Conservation (phyloP, 1,140 invertebrate species). For the Luehdorfia chinensis region DNA sequence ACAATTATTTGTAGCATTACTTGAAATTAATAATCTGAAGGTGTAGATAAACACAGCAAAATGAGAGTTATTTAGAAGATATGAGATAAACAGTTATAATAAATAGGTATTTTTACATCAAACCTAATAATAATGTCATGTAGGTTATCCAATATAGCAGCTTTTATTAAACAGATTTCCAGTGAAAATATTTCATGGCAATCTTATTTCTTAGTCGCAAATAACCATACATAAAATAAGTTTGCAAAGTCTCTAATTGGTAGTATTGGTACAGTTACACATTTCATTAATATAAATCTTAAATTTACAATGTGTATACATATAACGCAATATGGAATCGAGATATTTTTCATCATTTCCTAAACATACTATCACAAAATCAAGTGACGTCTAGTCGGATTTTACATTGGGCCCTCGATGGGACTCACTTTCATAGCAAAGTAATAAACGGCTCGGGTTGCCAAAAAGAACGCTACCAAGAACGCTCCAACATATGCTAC, state of each 20-base stretch:
- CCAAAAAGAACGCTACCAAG: slow-evolving; percentile 83
- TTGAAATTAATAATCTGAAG: too few species aligned
- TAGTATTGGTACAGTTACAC: slow-evolving; percentile 13
- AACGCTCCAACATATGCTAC: slow-evolving; percentile 90
- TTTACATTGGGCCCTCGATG: slow-evolving; percentile 88
- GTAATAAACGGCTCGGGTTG: slow-evolving; percentile 90
- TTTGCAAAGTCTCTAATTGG: slow-evolving; percentile 1
- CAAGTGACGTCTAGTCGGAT: slow-evolving; percentile 13
- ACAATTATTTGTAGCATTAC: too few species aligned
- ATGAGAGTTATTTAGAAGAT: too few species aligned
- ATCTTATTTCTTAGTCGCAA: background rate
- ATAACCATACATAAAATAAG: slow-evolving; percentile 6
- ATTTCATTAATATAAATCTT: slow-evolving; percentile 18
- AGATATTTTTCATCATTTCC: slow-evolving; percentile 50
- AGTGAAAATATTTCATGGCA: slow-evolving; percentile 11
- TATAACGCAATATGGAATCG: slow-evolving; percentile 63
- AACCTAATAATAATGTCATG: slow-evolving; percentile 9
- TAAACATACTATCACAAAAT: slow-evolving; percentile 67
- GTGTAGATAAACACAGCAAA: too few species aligned
- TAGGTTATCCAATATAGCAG: background rate
- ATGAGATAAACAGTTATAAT: too few species aligned
- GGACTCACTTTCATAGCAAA: slow-evolving; percentile 93
- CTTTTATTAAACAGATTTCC: background rate
- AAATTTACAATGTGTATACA: slow-evolving; percentile 31
- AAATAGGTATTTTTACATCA: slow-evolving; percentile 1